phyloP scores from a whole-genome alignment of 2,797 vertebrate genomes.

The Darevskia nairensis region DNA sequence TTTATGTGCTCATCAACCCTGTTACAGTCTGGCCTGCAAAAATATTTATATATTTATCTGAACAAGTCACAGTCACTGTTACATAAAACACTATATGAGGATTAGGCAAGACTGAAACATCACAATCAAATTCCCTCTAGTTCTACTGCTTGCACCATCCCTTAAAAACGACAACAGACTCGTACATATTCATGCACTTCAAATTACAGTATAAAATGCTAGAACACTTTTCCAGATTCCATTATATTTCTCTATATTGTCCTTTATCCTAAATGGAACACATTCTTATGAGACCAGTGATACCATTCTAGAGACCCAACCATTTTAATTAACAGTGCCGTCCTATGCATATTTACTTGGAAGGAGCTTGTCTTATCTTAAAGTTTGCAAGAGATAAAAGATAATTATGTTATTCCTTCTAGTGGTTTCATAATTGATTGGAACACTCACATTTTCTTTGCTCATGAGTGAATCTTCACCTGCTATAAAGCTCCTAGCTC shows the following conservation, averaged over 20 bases:
- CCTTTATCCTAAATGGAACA: no score
- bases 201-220: neutral
- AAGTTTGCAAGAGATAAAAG: neutral
- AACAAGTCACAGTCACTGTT: neutral
- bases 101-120: neutral
- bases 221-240: neutral
- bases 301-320: neutral
- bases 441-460: neutral
- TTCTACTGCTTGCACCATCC: neutral
- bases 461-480: neutral
- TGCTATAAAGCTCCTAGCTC: neutral
- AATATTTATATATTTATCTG: neutral
- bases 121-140: neutral
- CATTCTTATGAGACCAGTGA: neutral
- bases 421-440: neutral
- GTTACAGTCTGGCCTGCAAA: neutral
- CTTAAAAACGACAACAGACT: neutral
- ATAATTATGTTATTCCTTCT: neutral
- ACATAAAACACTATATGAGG: neutral
- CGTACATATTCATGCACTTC: neutral
- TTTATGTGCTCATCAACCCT: neutral
- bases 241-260: neutral
- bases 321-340: neutral
- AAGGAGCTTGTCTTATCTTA: neutral
- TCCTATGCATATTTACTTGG: neutral